Conservation (phyloP, 2,113 vertebrate genomes). For the Trogon surrucura region DNA sequence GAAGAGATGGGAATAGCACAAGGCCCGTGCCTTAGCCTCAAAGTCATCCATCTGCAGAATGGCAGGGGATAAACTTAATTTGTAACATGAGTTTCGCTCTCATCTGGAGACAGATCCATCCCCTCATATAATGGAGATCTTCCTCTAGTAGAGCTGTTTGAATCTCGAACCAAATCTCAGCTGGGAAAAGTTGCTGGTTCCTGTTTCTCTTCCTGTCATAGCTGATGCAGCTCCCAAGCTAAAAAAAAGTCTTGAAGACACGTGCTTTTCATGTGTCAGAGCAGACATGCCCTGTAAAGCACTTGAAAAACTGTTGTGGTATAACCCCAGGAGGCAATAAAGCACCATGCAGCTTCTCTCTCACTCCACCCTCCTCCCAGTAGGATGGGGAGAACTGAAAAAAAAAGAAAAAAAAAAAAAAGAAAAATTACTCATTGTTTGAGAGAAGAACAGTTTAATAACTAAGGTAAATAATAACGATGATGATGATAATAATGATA, state of each 20-base stretch:
- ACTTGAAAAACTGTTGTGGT: neutral
- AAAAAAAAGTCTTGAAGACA: neutral
- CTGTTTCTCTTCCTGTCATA: neutral
- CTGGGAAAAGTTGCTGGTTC: neutral
- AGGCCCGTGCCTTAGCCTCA: neutral
- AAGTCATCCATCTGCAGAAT: neutral
- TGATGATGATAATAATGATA: too few relatives aligned
- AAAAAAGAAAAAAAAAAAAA: too few relatives aligned
- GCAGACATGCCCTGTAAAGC: neutral
- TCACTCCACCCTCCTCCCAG: too few relatives aligned
- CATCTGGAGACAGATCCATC: neutral
- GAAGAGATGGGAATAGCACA: neutral
- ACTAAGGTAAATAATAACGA: too few relatives aligned
- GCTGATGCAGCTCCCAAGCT: neutral
- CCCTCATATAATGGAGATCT: neutral
- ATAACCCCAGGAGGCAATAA: too few relatives aligned
- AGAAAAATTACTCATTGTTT: too few relatives aligned
- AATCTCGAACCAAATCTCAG: neutral
- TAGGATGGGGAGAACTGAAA: too few relatives aligned
- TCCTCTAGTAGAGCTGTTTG: neutral
- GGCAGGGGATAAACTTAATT: neutral
- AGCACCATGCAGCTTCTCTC: too few relatives aligned
- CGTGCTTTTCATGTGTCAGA: fast-evolving
- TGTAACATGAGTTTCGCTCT: neutral
- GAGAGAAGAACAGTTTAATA: too few relatives aligned